phyloP scores from a whole-genome alignment of 2,797 vertebrate species.

The Rousettus madagascariensis region DNA sequence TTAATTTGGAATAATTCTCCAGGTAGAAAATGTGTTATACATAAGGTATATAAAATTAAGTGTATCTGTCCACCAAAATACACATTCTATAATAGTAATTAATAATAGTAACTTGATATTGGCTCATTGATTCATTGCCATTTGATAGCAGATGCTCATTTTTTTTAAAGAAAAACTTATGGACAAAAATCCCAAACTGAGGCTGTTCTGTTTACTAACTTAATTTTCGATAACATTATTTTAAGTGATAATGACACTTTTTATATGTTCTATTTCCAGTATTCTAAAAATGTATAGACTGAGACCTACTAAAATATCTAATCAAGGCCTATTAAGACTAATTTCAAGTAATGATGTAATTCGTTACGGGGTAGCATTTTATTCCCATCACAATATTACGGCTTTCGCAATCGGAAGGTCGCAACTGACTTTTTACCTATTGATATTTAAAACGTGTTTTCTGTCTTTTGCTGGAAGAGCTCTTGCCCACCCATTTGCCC shows the following conservation, averaged over 20 bases:
- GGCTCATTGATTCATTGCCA: constrained; percentile 32
- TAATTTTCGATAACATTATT: constrained; percentile 2
- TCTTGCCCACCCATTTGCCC: neutral
- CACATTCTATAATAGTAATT: neutral
- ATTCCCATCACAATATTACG: neutral
- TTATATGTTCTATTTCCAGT: constrained; percentile 23
- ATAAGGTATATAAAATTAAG: neutral
- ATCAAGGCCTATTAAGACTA: neutral
- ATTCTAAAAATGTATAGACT: constrained; percentile 29
- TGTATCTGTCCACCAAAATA: neutral
- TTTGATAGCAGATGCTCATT: neutral
- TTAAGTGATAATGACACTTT: neutral
- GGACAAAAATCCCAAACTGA: neutral
- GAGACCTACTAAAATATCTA: neutral
- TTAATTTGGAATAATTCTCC: constrained; percentile 1
- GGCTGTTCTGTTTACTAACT: neutral
- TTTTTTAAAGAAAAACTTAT: neutral
- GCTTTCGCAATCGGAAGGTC: neutral
- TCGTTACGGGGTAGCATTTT: neutral
- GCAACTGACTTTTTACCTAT: neutral
- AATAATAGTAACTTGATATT: constrained; percentile 4
- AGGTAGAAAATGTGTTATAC: neutral
- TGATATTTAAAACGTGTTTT: neutral
- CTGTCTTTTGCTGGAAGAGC: neutral
- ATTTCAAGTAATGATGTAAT: constrained; percentile 44